Evolutionary conservation across 2,113 vertebrate species (phyloP), one percentile per base, ranked within the genome.

Genomic region (Rissa tridactyla): DNA sequence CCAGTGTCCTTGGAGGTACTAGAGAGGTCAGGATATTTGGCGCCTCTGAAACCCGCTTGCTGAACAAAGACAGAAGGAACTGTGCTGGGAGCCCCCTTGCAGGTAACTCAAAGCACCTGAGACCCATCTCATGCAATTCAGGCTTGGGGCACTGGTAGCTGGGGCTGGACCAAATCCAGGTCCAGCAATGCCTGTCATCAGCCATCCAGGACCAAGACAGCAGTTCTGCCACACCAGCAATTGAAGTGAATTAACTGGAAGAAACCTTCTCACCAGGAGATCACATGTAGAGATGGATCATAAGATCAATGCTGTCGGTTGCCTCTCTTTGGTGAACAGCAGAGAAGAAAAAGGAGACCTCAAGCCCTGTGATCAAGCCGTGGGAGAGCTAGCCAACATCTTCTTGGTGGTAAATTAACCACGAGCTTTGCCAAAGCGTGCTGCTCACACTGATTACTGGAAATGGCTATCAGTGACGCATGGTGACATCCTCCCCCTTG

Each of bases 281-380:
- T 29, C 29, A 34, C 30, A 7, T 0, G 4, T 2, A 62, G 29
- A 61, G n/a, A 20, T 0, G 1, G 34, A 60, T 77, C 71, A 57
- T 49, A 30, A 65, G 64, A 22, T 36, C 76, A 13, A 15, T 0
- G 38, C 7, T 82, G 54, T 54, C 26, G 8, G 2, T 36, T 66
- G 19, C 38, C 55, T 83, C 62, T 62, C 30, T 4, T 69, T 38
- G 8, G 1, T 30, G 62, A 86, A 30, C 26, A 64, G n/a, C 34
- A 38, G 60, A 83, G 73, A 75, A 83, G 47, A 10, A 62, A 78
- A 88, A 80, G 15, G 62, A 65, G 66, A 16, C 34, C 60, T 69
- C 26, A 25, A 75, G n/a, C 23, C 42, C 55, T 60, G 60, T 78
- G 57, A 89, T 47, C 73, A 44, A 65, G 81, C 44, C 52, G 46